Evolutionary conservation across 2,888 invertebrate species (phyloP).

Genomic region (Polymixis flavicincta): DNA sequence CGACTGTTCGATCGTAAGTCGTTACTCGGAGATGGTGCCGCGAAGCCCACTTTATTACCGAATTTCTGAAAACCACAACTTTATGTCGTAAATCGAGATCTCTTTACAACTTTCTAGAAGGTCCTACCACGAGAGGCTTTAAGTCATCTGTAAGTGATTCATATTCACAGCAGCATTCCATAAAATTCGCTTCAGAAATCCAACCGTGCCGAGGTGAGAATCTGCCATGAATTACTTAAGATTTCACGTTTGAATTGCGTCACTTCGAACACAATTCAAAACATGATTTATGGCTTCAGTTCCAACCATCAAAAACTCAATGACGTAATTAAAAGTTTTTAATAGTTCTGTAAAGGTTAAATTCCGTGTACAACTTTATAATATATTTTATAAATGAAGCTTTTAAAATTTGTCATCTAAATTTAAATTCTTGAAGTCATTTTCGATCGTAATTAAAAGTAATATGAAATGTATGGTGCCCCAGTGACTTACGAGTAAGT

Average conservation of each 20-base stretch:
- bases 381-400: too few species aligned
- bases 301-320: conserved; percentile 21
- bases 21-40: conserved; percentile 65
- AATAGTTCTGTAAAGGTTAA: not conserved
- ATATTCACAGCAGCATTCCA: not conserved
- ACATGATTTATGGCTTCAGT: conserved; percentile 6
- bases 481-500: too few species aligned
- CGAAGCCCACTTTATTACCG: conserved; percentile 66
- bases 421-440: too few species aligned
- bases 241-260: too few species aligned
- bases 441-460: not conserved
- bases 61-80: conserved; percentile 77
- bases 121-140: conserved; percentile 42
- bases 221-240: too few species aligned
- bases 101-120: conserved; percentile 70
- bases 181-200: not conserved
- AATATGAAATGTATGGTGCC: too few species aligned
- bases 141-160: not conserved
- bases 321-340: conserved; percentile 7
- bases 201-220: too few species aligned
- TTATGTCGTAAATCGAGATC: conserved; percentile 78
- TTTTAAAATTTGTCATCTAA: too few species aligned
- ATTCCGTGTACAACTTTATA: not conserved
- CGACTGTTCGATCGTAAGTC: conserved; percentile 55
- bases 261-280: too few species aligned